Evolutionary conservation across 2,888 invertebrate species (phyloP).

Genomic region (Hyalella azteca): DNA sequence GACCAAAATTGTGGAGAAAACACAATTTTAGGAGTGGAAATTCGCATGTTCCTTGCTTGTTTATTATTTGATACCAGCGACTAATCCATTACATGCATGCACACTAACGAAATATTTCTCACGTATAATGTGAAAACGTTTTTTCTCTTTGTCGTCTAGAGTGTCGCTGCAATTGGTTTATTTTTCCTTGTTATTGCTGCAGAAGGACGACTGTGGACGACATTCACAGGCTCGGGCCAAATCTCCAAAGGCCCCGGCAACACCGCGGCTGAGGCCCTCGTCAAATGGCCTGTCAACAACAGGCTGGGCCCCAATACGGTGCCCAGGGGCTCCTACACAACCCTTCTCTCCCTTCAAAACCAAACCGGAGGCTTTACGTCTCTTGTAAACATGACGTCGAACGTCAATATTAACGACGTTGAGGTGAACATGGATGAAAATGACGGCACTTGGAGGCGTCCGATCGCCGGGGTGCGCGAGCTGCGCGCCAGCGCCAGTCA

Average conservation of each 20-base stretch:
- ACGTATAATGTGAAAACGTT: too few relatives aligned
- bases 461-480: not conserved
- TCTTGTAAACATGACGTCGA: not conserved
- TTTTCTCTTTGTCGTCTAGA: too few relatives aligned
- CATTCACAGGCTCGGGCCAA: not conserved
- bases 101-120: too few relatives aligned
- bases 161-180: too few relatives aligned
- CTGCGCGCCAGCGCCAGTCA: not conserved
- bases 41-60: too few relatives aligned
- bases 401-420: not conserved
- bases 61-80: too few relatives aligned
- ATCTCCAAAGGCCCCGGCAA: not conserved
- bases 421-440: not conserved
- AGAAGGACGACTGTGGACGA: slow-evolving; percentile 24
- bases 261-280: not conserved
- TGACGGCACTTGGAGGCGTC: too few relatives aligned
- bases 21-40: too few relatives aligned
- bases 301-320: not conserved
- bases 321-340: not conserved
- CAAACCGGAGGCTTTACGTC: not conserved
- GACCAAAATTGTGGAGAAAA: too few relatives aligned
- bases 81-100: too few relatives aligned
- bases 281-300: not conserved
- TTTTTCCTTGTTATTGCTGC: not conserved
- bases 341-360: not conserved